Evolutionary conservation across 1,140 invertebrate genomes (phyloP).

Genomic region (Oppia nitens): DNA sequence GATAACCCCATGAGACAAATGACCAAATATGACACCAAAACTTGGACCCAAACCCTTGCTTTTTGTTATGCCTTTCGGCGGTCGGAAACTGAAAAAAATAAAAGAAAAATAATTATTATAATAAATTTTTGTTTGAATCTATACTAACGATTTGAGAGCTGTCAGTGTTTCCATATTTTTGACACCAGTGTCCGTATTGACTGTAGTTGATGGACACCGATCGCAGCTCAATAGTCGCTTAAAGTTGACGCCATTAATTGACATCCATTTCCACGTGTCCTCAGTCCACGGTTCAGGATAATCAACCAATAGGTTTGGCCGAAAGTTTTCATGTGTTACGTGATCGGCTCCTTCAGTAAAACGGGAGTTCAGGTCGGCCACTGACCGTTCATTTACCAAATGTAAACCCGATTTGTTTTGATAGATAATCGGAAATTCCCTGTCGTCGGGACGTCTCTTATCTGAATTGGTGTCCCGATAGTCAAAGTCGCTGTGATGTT

Average conservation of each 20-base stretch:
- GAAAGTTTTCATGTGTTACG: not conserved
- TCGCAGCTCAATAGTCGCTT: not conserved
- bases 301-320: not conserved
- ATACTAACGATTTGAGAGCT: not conserved
- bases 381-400: not conserved
- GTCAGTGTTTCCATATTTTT: not conserved
- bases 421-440: not conserved
- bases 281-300: not conserved
- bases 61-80: not conserved
- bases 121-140: not conserved
- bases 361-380: not conserved
- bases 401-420: not conserved
- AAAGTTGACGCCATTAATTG: not conserved
- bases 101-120: not conserved
- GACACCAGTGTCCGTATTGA: not conserved
- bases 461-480: not conserved
- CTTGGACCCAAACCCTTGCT: not conserved
- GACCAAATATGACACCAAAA: not conserved
- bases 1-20: not conserved
- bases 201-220: not conserved
- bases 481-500: not conserved
- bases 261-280: not conserved
- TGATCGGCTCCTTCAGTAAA: not conserved
- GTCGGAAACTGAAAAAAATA: not conserved
- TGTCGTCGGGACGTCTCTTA: not conserved